Evolutionary conservation across 2,888 invertebrate genomes (phyloP), one percentile per base, ranked within the genome.

Genomic region (Trichacis sp.): DNA sequence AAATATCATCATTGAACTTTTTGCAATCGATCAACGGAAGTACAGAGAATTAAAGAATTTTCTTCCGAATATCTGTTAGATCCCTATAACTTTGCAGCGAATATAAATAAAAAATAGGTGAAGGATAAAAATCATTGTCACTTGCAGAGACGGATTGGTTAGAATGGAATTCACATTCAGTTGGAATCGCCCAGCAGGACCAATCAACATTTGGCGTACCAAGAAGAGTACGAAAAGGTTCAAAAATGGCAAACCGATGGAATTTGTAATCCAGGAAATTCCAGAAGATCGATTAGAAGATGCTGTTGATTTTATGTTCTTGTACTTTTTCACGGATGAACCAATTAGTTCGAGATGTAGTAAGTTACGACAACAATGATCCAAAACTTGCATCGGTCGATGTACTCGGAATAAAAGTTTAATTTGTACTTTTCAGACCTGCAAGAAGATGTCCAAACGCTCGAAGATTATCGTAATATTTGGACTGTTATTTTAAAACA

Each of bases 211-310:
- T 0, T 83, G 82, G 81, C 61, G 69, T 2, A 29, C 66, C 0
- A 47, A 78, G 0, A 76, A 81, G 1, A 69, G 74, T 17, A 56
- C 43, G 1, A 73, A 68, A 29, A 70, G 58, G 2, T 59, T 69
- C 12, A 56, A 67, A 2, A 56, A 76, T 33, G 73, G 71, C 15
- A 71, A 73, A n/a, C 54, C 68, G 4, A 50, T 74, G 1, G 75
- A 70, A 52, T 79, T 80, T 62, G 64, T 68, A 4, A 78, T 83
- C 49, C 79, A 82, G 62, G 80, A 81, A 40, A 62, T 83, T 55
- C 82, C 83, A 0, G 72, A 76, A 54, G 77, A 81, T 49, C 73
- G 79, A 38, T 71, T 71, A 38, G 70, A 75, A 2, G 82, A 83
- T 3, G 76, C 72, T 3, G 1, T 76, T 8, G 73, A 82, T 20